Evolutionary conservation across 1,140 invertebrate species (phyloP), one percentile per base, ranked within the genome.

Genomic region (Ruditapes philippinarum): DNA sequence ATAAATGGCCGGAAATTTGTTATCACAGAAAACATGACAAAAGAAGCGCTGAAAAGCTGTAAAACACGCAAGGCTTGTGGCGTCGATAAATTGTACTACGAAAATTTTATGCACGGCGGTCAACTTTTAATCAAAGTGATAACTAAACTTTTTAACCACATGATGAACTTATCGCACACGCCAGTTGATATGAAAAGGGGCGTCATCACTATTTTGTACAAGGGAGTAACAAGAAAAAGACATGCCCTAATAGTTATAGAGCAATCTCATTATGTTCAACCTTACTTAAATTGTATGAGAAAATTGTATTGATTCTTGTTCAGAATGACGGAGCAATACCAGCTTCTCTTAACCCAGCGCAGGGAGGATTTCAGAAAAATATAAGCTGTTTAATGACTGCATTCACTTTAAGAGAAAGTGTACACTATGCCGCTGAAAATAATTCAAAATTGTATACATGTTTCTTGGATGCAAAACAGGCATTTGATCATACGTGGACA

Each of bases 391-490:
- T 65, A 65, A 65, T 65, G 60, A 65, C 60, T 9, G 9, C 60
- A 9, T 9, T 65, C n/a, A 11, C 7, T n/a, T 33, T 65, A 25
- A 9, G 60, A 9, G 60, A 65, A 33, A 25, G 31, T 9, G n/a
- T 65, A 11, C n/a, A n/a, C n/a, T 65, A 25, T n/a, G 9, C 60
- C 11, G 60, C n/a, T 11, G 60, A 65, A 65, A n/a, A 65, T 11
- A 33, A 33, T 25, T 65, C 60, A 11, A 9, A 33, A n/a, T 7
- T 65, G 7, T 65, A 65, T 65, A 33, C 9, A 9, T 65, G 60
- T 65, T 65, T 65, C n/a, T n/a, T 65, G 7, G 60, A 65, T 65
- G 9, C 60, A n/a, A 65, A 65, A 65, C 60, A 65, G n/a, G 60
- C 60, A 11, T 65, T 65, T 33, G 60, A 65, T n/a, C 60, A 65